A percentile compares a stretch with the other conserved stretches of the same genome.
phyloP scores from a whole-genome alignment of 1,140 invertebrate species.

The Saccostrea echinata region DNA sequence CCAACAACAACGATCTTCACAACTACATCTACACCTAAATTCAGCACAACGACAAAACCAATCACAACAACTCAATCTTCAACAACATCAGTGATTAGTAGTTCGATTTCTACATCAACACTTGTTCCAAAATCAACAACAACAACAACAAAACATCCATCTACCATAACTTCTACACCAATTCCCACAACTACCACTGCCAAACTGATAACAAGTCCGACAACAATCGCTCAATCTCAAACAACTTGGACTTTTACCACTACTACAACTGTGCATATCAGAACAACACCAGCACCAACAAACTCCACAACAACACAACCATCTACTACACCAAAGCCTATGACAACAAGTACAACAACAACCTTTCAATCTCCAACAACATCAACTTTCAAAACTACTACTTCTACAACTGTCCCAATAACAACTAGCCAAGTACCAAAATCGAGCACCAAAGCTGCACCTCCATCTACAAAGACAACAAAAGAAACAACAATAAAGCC shows the following conservation, averaged over 20 bases:
- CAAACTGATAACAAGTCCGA: neutral
- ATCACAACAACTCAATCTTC: neutral
- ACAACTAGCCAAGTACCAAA: neutral
- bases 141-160: neutral
- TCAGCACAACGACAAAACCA: neutral
- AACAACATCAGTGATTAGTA: neutral
- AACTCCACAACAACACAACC: neutral
- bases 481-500: neutral
- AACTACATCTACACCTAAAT: neutral
- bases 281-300: constrained; percentile 9
- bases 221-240: neutral
- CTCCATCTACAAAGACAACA: neutral
- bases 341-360: neutral
- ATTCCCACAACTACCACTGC: neutral
- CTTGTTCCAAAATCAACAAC: neutral
- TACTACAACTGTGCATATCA: neutral
- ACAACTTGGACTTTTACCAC: neutral
- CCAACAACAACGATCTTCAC: neutral
- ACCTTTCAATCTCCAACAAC: neutral
- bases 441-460: neutral
- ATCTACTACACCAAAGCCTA: neutral
- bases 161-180: neutral
- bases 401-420: neutral
- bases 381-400: neutral
- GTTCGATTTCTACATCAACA: neutral